These are phyloP conservation scores for Hemicordylus capensis DNA, from an alignment of 2,113 vertebrate species.

Conservation along the genomic window DNA sequence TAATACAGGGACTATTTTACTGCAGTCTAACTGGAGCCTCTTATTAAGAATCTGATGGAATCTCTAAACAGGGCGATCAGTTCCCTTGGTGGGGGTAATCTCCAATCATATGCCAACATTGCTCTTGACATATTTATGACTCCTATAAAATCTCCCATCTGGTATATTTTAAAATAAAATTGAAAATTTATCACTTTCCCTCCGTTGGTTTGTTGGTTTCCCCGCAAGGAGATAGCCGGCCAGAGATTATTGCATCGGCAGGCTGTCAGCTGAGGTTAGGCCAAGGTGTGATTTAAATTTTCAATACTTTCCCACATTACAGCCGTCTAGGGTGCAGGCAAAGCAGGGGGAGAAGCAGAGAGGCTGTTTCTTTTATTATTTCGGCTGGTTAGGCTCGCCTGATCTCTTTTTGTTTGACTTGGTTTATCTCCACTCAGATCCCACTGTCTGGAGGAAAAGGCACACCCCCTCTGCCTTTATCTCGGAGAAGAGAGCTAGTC, in stretches of 20 bases:
- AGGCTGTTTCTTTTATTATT: conserved; percentile 46
- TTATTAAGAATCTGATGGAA: conserved; percentile 79
- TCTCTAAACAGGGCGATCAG: conserved; percentile 74
- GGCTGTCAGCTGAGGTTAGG: conserved; percentile 69
- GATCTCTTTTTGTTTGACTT: conserved; percentile 45
- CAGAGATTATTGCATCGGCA: conserved; percentile 68
- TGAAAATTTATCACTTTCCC: conserved; percentile 81
- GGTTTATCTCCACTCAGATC: background rate
- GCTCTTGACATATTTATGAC: conserved; percentile 83
- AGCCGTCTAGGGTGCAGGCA: conserved; percentile 64
- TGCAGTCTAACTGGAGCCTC: conserved; percentile 66
- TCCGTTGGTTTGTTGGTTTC: conserved; percentile 66
- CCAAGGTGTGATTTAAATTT: conserved; percentile 76
- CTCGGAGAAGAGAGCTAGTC: too few relatives aligned
- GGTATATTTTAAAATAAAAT: conserved; percentile 86
- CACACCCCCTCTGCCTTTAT: background rate
- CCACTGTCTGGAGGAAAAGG: background rate
- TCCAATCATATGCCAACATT: conserved; percentile 73
- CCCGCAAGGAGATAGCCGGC: conserved; percentile 74
- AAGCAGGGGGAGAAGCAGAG: conserved; percentile 52
- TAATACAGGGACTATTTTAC: conserved; percentile 73
- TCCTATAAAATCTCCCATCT: conserved; percentile 84
- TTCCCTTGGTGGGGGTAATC: conserved; percentile 69
- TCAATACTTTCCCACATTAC: conserved; percentile 72
- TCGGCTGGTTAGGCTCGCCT: conserved; percentile 50